These are phyloP conservation scores for Nomada goodeniana DNA, from an alignment of 2,888 invertebrate genomes.

Conservation along the genomic window DNA sequence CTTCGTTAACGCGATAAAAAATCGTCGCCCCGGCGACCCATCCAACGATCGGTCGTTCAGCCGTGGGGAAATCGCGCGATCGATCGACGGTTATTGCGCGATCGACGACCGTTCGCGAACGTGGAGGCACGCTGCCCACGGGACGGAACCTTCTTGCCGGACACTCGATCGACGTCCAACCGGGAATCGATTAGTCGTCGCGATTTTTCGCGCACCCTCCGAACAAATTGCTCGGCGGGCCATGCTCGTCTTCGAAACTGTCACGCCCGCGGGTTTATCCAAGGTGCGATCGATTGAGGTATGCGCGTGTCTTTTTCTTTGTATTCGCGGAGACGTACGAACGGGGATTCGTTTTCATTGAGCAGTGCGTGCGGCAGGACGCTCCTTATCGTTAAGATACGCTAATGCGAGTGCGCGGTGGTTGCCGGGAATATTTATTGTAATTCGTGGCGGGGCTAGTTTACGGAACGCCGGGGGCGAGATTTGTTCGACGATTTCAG, in stretches of 20 bases:
- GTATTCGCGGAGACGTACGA: neutral
- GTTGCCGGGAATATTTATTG: conserved; percentile 11
- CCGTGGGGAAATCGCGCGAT: conserved; percentile 59
- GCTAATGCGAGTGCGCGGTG: conserved; percentile 16
- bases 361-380: neutral
- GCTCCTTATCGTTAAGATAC: conserved; percentile 37
- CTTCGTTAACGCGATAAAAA: conserved; percentile 71
- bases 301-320: neutral
- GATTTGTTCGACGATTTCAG: conserved; percentile 19
- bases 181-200: conserved; percentile 50
- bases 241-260: conserved; percentile 24
- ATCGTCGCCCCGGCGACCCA: conserved; percentile 39
- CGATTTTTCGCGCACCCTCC: conserved; percentile 23
- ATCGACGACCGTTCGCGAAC: conserved; percentile 54
- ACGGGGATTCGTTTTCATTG: neutral
- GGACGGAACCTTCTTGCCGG: conserved; percentile 1
- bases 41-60: conserved; percentile 35
- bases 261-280: conserved; percentile 26
- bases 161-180: conserved; percentile 37
- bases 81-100: conserved; percentile 68
- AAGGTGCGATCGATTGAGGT: neutral
- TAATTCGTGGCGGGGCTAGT: neutral
- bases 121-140: conserved; percentile 46
- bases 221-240: conserved; percentile 47
- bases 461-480: neutral